Conservation (phyloP, 2,888 invertebrate species). For the Heliconius erato region DNA sequence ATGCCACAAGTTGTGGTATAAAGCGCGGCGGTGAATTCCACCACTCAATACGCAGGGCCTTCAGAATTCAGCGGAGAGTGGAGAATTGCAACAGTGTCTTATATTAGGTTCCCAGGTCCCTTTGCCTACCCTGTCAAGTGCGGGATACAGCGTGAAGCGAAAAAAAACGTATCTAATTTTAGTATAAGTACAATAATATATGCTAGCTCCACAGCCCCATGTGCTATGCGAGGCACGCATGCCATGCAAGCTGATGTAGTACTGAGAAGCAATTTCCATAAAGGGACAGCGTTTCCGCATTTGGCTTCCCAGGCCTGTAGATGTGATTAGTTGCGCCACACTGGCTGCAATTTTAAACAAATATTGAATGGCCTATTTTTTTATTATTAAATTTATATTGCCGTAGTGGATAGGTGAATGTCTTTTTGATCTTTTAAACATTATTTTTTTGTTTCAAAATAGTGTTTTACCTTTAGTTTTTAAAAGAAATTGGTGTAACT, state of each 20-base stretch:
- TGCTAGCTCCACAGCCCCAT: not conserved
- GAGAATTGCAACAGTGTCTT: no score
- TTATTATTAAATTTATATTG: no score
- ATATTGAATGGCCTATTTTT: not conserved
- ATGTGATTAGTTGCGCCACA: constrained; percentile 9
- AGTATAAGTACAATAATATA: not conserved
- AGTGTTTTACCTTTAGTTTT: not conserved
- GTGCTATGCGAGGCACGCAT: constrained; percentile 1
- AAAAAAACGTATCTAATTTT: not conserved
- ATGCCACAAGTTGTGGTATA: no score
- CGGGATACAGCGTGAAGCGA: no score
- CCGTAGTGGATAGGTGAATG: not conserved
- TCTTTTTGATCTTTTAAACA: not conserved
- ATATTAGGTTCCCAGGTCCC: no score
- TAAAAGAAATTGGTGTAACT: no score
- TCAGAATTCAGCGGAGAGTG: no score
- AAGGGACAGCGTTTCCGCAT: constrained; percentile 36
- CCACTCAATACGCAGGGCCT: no score
- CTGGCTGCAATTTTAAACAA: not conserved
- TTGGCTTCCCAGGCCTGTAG: constrained; percentile 27
- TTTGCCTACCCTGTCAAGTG: no score
- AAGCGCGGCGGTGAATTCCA: no score
- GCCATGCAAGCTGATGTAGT: constrained; percentile 13
- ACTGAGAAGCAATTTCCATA: constrained; percentile 33
- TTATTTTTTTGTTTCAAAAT: not conserved